These are phyloP conservation scores for Menidia menidia DNA, from an alignment of 2,797 vertebrate species.

Conservation along the genomic window DNA sequence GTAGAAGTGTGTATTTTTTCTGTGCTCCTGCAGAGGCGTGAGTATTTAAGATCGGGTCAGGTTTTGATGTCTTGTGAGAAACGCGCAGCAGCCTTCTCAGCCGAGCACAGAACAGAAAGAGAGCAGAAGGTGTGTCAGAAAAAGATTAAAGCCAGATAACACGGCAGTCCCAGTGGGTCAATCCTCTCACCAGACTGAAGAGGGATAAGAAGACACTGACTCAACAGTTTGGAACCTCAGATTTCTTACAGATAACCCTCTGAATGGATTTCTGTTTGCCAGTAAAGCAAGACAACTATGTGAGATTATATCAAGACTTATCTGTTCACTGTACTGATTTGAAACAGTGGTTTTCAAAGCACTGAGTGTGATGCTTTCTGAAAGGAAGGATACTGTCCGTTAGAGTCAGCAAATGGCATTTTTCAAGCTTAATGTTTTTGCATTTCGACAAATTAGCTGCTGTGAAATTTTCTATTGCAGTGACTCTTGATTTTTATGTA, in stretches of 20 bases:
- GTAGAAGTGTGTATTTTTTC: neutral
- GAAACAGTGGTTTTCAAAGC: neutral
- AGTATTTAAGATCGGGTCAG: neutral
- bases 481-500: neutral
- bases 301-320: neutral
- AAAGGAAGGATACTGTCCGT: no score
- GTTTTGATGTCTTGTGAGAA: constrained; percentile 49
- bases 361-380: neutral
- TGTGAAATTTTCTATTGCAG: neutral
- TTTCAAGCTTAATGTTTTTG: neutral
- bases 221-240: neutral
- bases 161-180: constrained; percentile 2
- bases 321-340: neutral
- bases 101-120: constrained; percentile 44
- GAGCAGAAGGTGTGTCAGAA: constrained; percentile 34
- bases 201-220: neutral
- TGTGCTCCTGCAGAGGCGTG: constrained; percentile 17
- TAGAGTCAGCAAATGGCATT: neutral
- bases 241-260: neutral
- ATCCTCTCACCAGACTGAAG: constrained; percentile 13
- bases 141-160: constrained; percentile 56
- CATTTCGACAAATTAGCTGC: neutral
- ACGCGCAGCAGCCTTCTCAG: constrained; percentile 30
- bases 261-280: neutral
- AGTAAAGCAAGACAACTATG: neutral